Conservation (phyloP, 2,797 vertebrate species). For the Silurus aristotelis region DNA sequence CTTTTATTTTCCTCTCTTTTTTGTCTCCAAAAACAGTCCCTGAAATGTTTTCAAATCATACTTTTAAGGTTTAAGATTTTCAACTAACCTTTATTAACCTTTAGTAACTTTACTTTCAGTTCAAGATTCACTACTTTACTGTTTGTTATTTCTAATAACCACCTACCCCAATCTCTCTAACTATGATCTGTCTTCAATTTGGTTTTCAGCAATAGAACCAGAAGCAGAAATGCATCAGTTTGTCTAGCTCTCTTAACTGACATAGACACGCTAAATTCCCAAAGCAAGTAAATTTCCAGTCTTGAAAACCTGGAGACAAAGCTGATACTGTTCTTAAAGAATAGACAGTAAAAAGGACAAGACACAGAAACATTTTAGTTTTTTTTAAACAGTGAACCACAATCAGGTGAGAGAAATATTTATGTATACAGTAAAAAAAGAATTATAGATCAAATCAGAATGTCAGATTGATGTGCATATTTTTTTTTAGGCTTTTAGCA, state of each 20-base stretch:
- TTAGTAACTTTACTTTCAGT: too few relatives aligned
- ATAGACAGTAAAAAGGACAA: neutral
- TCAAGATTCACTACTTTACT: neutral
- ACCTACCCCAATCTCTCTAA: neutral
- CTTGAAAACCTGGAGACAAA: neutral
- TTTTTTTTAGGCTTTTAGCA: neutral
- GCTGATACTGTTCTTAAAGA: neutral
- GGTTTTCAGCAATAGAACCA: neutral
- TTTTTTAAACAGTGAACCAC: neutral
- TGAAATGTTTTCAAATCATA: too few relatives aligned
- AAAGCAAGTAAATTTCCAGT: neutral
- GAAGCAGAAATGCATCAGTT: neutral
- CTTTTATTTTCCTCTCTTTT: neutral
- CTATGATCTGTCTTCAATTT: neutral
- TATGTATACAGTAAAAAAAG: neutral
- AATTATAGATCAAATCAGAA: neutral
- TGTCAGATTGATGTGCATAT: neutral
- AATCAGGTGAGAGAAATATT: neutral
- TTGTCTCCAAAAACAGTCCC: too few relatives aligned
- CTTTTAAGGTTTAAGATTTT: too few relatives aligned
- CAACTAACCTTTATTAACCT: too few relatives aligned
- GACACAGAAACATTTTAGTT: neutral
- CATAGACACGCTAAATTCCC: conserved; percentile 36
- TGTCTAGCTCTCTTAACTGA: neutral
- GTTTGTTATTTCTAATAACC: neutral